phyloP scores from a whole-genome alignment of 2,113 vertebrate genomes.

The Pogonocichla stellata region DNA sequence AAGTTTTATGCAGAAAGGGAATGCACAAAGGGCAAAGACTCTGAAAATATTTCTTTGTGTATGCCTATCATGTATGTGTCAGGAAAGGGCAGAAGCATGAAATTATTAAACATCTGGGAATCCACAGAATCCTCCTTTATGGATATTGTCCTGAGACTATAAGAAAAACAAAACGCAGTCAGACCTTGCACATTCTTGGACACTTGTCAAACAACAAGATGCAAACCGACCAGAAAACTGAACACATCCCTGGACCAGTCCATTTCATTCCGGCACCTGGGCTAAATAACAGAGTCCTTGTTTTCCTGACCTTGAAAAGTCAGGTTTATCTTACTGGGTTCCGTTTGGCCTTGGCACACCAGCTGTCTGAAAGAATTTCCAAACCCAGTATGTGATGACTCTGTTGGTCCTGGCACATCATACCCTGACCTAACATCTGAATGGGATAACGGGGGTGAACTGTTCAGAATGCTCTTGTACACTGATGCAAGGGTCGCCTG shows the following conservation, averaged over 20 bases:
- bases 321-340: neutral
- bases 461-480: neutral
- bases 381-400: conserved; percentile 28
- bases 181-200: neutral
- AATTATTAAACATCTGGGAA: neutral
- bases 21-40: neutral
- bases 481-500: neutral
- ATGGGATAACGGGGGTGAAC: neutral
- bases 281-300: neutral
- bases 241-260: neutral
- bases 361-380: conserved; percentile 39
- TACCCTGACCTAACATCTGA: neutral
- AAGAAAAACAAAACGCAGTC: neutral
- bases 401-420: conserved; percentile 48
- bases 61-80: neutral
- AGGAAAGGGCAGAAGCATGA: neutral
- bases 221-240: neutral
- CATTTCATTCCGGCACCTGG: neutral
- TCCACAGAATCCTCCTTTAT: neutral
- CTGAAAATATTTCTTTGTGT: neutral
- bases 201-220: neutral
- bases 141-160: neutral
- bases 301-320: neutral
- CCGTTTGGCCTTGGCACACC: conserved; percentile 9
- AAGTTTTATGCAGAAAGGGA: neutral